Evolutionary conservation across 2,113 vertebrate species (phyloP).

Genomic region (Neotoma lepida): DNA sequence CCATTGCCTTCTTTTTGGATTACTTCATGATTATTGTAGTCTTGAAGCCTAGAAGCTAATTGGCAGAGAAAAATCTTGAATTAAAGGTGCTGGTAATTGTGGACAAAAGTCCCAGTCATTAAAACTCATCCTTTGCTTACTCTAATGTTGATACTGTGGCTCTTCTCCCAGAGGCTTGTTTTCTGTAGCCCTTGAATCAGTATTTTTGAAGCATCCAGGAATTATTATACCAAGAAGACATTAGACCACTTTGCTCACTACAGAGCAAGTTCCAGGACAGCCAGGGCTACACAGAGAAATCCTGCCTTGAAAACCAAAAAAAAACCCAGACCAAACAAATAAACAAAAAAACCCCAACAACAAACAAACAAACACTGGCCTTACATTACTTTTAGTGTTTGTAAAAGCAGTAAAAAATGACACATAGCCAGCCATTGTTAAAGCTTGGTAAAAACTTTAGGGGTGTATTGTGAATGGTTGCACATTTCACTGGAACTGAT

Average conservation of each 20-base stretch:
- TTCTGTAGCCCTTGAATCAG: constrained; percentile 13
- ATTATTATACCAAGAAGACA: neutral
- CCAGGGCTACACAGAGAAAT: neutral
- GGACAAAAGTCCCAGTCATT: neutral
- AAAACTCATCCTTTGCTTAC: neutral
- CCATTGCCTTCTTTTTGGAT: neutral
- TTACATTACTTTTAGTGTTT: neutral
- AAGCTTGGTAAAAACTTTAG: constrained; percentile 15
- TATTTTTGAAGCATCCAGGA: constrained; percentile 16
- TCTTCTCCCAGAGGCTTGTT: neutral
- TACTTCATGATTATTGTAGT: constrained; percentile 21
- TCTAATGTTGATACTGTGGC: neutral
- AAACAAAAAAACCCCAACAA: neutral
- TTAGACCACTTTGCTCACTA: constrained; percentile 38
- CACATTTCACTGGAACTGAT: constrained; percentile 35
- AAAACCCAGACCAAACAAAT: too few species aligned
- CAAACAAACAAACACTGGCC: neutral
- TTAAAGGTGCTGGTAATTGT: constrained; percentile 32
- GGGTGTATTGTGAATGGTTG: neutral
- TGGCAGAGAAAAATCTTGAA: neutral
- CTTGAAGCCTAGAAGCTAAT: neutral
- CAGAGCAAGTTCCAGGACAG: neutral
- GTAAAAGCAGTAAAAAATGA: neutral
- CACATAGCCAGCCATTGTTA: constrained; percentile 3
- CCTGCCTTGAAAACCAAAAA: neutral